Evolutionary conservation across 2,113 vertebrate genomes (phyloP), one percentile per base, ranked within the genome.

Genomic region (Xiphias gladius): DNA sequence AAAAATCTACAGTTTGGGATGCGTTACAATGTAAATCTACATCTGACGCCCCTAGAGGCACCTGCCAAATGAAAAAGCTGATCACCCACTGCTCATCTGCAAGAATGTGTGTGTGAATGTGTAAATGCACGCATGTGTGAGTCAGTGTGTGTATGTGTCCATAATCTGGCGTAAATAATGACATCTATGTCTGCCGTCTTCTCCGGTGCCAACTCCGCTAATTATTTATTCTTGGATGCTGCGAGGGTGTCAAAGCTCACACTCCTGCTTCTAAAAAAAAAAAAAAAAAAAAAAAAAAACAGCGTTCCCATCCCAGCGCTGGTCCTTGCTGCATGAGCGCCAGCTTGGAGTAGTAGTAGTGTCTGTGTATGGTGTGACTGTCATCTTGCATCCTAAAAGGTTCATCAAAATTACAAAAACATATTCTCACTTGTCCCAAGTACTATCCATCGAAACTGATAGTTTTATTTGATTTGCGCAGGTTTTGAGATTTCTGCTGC

Each of bases 81-180:
- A 58, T 76, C 55, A 59, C 30, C 22, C 57, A 11, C 28, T 54
- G 76, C 73, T 73, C 76, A 78, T 89, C 57, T 68, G 61, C 48
- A 77, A 72, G 16, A 26, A 54, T 24, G 71, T 77, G 58, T 58
- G 32, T 58, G 59, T 63, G 71, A 19, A 35, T 65, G 61, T 72
- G 75, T n/a, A 37, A 32, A 65, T 55, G 28, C 41, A 43, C 1
- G 26, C 62, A 73, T 26, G 54, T 75, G 69, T 83, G 81, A 62
- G 67, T 30, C 32, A 30, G 46, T 61, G 73, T 63, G 78, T 74
- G 76, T 24, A 10, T 71, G 76, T 55, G 76, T 77, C 90, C 93
- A 95, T 96, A 96, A 97, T 97, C 95, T 96, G 95, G 95, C 95
- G 94, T 96, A 96, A 97, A 96, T 96, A 96, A 96, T 95, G 96